phyloP scores from a whole-genome alignment of 2,113 vertebrate species.

The Procapra przewalskii region DNA sequence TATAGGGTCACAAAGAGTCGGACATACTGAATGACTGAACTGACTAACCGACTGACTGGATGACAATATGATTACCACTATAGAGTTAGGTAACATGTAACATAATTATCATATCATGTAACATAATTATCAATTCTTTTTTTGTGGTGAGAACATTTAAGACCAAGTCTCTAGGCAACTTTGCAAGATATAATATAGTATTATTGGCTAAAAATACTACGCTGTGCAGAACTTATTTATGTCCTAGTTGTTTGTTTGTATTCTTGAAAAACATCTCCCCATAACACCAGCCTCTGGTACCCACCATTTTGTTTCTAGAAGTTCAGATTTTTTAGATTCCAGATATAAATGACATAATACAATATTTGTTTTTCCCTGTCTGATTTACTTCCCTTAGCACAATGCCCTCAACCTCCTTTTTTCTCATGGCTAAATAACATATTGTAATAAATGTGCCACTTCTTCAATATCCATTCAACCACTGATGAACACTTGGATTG shows the following conservation, averaged over 20 bases:
- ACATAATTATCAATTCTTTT: neutral
- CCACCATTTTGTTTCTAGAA: neutral
- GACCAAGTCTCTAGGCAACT: neutral
- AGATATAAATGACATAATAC: neutral
- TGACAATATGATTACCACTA: neutral
- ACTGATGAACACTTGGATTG: neutral
- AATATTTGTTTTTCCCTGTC: neutral
- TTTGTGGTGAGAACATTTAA: neutral
- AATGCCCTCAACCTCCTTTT: neutral
- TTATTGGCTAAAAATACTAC: neutral
- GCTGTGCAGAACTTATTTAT: neutral
- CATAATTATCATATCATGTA: neutral
- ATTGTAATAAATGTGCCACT: neutral
- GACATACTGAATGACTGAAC: no score
- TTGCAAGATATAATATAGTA: neutral
- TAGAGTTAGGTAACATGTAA: neutral
- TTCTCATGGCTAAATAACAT: neutral
- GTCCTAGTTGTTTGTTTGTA: neutral
- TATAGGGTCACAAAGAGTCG: rapidly evolving
- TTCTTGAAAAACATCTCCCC: neutral
- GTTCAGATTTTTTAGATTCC: neutral
- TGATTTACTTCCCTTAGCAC: neutral
- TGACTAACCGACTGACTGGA: no score
- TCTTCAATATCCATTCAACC: neutral
- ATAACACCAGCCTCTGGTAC: neutral